phyloP scores from a whole-genome alignment of 1,140 invertebrate genomes.

The Arctopsyche grandis region DNA sequence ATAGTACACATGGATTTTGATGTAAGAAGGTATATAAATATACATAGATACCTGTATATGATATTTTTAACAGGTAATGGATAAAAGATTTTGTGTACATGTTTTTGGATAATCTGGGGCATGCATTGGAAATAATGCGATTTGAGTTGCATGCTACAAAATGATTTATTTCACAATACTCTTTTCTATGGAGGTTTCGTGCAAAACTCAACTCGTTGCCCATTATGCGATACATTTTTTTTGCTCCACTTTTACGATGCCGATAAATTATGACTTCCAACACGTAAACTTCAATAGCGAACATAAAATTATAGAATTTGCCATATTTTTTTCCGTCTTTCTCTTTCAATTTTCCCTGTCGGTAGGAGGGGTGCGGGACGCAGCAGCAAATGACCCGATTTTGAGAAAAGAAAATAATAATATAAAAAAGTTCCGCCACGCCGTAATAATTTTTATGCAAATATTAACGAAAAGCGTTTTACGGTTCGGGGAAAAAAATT shows the following conservation, averaged over 20 bases:
- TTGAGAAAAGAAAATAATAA: neutral
- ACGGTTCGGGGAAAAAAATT: neutral
- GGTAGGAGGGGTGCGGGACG: too few relatives aligned
- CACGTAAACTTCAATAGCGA: neutral
- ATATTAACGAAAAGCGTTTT: neutral
- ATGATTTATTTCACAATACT: slow-evolving; percentile 9
- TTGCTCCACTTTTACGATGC: neutral
- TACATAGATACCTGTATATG: too few relatives aligned
- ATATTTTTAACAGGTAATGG: too few relatives aligned
- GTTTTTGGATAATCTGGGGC: neutral
- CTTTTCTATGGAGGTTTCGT: neutral
- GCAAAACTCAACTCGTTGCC: neutral
- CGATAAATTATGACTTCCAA: neutral
- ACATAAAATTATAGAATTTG: too few relatives aligned
- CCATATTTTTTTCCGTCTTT: too few relatives aligned
- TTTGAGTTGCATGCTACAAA: neutral
- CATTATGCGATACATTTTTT: neutral
- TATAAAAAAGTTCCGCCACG: neutral
- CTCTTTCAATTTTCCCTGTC: too few relatives aligned
- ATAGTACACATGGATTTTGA: too few relatives aligned
- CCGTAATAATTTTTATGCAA: neutral
- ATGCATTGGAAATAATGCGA: neutral
- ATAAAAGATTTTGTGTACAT: too few relatives aligned
- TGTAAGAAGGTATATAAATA: too few relatives aligned
- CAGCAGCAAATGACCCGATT: too few relatives aligned